Percentiles rank a stretch among this genome's conserved stretches.
These are phyloP conservation scores for Musca vetustissima DNA, from an alignment of 1,140 invertebrate genomes.

Conservation along the genomic window DNA sequence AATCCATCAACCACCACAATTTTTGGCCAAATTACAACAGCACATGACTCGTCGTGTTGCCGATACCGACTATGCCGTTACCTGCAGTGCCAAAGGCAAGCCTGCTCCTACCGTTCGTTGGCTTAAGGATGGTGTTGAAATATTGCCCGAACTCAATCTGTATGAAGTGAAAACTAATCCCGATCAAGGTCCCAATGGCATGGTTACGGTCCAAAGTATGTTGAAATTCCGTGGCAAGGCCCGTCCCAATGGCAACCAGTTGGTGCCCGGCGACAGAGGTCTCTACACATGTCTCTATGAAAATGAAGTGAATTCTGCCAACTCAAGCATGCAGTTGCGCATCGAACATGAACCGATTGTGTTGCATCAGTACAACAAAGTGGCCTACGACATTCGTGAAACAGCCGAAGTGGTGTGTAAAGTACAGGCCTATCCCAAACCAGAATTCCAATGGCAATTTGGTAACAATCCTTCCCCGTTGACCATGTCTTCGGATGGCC, in stretches of 20 bases:
- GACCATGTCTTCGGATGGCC: constrained; percentile 76
- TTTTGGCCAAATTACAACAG: constrained; percentile 80
- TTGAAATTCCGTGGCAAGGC: constrained; percentile 77
- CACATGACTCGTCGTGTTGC: constrained; percentile 78
- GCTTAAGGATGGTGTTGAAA: constrained; percentile 82
- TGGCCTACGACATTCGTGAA: constrained; percentile 82
- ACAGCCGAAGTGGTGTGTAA: constrained; percentile 83
- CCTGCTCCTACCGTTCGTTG: constrained; percentile 80
- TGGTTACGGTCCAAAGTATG: constrained; percentile 81
- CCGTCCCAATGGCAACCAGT: constrained; percentile 71
- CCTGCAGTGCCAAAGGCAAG: constrained; percentile 84
- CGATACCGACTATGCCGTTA: constrained; percentile 77
- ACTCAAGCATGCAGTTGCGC: constrained; percentile 84
- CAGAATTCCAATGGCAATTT: constrained; percentile 89
- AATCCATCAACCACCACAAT: constrained; percentile 83
- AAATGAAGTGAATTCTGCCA: constrained; percentile 84
- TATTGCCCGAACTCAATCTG: constrained; percentile 71
- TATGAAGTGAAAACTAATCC: constrained; percentile 80
- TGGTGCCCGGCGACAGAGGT: constrained; percentile 81
- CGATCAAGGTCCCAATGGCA: constrained; percentile 71
- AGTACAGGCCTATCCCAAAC: constrained; percentile 88
- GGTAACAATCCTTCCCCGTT: constrained; percentile 71
- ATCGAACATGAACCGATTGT: constrained; percentile 89
- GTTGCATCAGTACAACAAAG: constrained; percentile 82
- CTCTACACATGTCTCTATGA: constrained; percentile 85